These are phyloP conservation scores for Corythaixoides concolor DNA, from an alignment of 2,113 vertebrate genomes.

Conservation along the genomic window DNA sequence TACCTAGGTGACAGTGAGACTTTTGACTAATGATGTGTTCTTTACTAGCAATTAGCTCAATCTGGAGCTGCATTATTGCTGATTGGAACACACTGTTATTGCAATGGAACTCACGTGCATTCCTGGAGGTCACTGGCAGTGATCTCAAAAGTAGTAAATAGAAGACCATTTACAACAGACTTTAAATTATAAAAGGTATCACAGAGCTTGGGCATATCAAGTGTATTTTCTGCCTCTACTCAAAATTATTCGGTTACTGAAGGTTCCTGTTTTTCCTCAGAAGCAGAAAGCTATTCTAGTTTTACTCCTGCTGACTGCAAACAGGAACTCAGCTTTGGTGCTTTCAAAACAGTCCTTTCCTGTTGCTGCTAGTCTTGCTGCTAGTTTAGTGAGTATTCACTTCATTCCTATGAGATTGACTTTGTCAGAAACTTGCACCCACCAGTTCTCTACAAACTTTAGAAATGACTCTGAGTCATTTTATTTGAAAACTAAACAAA, in stretches of 20 bases:
- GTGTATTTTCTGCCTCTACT: background rate
- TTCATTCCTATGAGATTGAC: background rate
- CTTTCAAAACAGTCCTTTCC: background rate
- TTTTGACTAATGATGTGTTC: accelerated
- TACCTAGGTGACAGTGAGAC: background rate
- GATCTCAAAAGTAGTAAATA: background rate
- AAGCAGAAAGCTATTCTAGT: background rate
- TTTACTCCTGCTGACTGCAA: background rate
- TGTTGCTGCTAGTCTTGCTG: background rate
- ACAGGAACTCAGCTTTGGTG: background rate
- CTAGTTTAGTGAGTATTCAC: background rate
- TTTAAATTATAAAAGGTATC: background rate
- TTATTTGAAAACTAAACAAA: background rate
- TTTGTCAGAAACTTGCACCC: background rate
- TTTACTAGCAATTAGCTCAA: background rate
- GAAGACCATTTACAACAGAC: background rate
- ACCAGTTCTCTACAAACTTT: background rate
- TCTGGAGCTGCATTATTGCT: background rate
- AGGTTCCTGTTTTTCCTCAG: background rate
- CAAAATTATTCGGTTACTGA: background rate
- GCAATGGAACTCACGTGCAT: background rate
- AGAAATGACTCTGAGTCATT: background rate
- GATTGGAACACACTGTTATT: background rate
- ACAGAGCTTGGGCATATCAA: background rate
- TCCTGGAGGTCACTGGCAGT: background rate